Conservation (phyloP, 2,797 vertebrate genomes). For the Eupleurogrammus muticus region DNA sequence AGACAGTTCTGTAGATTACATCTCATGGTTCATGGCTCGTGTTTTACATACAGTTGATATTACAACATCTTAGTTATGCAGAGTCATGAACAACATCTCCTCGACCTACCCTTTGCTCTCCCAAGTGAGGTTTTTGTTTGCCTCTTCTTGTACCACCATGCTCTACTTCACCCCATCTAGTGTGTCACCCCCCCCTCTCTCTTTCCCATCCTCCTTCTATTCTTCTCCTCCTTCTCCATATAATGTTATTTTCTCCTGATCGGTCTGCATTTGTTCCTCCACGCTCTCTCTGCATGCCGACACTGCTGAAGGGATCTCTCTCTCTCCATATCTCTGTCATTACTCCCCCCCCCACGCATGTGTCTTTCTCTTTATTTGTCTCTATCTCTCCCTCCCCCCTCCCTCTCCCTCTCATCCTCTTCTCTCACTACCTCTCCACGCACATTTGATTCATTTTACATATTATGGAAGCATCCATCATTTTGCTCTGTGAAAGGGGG, state of each 20-base stretch:
- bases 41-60: constrained; percentile 28
- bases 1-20: constrained; percentile 40
- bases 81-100: constrained; percentile 20
- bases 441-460: constrained; percentile 81
- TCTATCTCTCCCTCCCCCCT: constrained; percentile 54
- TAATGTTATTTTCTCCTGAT: constrained; percentile 62
- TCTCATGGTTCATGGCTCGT: constrained; percentile 31
- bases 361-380: constrained; percentile 63
- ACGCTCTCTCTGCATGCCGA: constrained; percentile 70
- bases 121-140: constrained; percentile 3
- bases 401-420: constrained; percentile 44
- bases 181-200: constrained; percentile 38
- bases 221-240: constrained; percentile 51
- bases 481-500: constrained; percentile 65
- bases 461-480: constrained; percentile 74
- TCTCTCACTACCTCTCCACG: constrained; percentile 70
- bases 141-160: constrained; percentile 12
- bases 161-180: constrained; percentile 51
- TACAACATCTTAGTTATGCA: constrained; percentile 43
- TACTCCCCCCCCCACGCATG: constrained; percentile 47
- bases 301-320: constrained; percentile 64
- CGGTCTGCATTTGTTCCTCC: constrained; percentile 64
- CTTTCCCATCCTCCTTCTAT: constrained; percentile 35
- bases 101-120: constrained; percentile 29
- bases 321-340: constrained; percentile 37